Evolutionary conservation across 2,888 invertebrate genomes (phyloP).

Genomic region (Xanthia icteritia): DNA sequence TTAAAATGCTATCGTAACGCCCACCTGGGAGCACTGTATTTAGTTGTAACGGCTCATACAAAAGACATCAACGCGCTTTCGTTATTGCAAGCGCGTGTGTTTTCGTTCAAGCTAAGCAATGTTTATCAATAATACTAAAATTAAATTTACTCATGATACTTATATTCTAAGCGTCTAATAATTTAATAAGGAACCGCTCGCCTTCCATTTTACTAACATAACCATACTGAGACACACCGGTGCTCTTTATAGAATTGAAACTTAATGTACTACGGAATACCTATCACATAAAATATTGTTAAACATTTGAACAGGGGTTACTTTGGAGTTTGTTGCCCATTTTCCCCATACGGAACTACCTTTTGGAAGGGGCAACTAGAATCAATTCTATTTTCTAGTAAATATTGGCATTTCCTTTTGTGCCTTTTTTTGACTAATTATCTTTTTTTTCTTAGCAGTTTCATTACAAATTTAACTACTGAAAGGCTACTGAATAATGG

Average conservation of each 20-base stretch:
- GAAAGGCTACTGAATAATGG: not conserved
- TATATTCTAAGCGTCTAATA: not conserved
- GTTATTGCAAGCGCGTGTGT: accelerated
- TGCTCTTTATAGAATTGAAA: not conserved
- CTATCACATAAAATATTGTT: not conserved
- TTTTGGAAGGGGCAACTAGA: not conserved
- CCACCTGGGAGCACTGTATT: no score
- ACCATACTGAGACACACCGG: not conserved
- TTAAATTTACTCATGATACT: not conserved
- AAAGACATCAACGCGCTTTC: constrained; percentile 77
- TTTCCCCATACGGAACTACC: not conserved
- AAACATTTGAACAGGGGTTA: not conserved
- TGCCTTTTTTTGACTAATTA: no score
- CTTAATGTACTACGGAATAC: not conserved
- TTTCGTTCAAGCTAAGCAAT: not conserved
- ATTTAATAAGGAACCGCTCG: not conserved
- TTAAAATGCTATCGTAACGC: not conserved
- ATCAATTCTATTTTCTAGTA: not conserved
- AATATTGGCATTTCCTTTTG: no score
- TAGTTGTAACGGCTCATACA: constrained; percentile 52
- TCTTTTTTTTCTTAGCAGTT: no score
- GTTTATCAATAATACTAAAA: not conserved
- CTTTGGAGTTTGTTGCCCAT: not conserved
- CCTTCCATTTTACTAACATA: not conserved
- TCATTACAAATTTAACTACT: not conserved